Base-by-base conservation (phyloP, 2,113 vertebrate species). In the Pristiophorus japonicus region DNA sequence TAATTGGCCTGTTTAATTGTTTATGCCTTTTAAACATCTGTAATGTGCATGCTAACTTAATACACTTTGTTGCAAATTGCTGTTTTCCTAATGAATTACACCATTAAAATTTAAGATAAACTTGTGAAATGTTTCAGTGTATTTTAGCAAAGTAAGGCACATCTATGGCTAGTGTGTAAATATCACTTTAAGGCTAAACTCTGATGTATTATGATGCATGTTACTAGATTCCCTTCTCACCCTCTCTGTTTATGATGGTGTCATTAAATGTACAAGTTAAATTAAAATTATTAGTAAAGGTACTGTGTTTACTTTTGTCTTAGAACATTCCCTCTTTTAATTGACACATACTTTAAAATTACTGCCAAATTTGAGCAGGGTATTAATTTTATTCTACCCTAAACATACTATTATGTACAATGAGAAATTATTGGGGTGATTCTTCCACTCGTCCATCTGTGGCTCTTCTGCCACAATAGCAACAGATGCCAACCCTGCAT, bases 41-140 rank as follows among this genome's bases (percentile, higher is more conserved):
- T 38, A 66, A 51, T 94, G 12, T 47, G 65, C 93, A 94, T 94
- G 93, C 27, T 70, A 94, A 70, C 22, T 94, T 94, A 70, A 70
- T 38, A 7, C 24, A 24, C 87, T 66, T 94, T 27, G 45, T 47
- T 94, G 45, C 12, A 70, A 47, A 47, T 70, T 94, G 66, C 30
- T 94, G 66, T 94, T 94, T 94, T 94, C 65, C 1, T 34, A 70
- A 51, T 51, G 22, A 27, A 94, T 73, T 47, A 59, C 3, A 34
- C 27, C 66, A 70, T 27, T 94, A 27, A 66, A 94, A 94, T 94
- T 34, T 16, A 94, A 94, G 63, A 38, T 22, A 66, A 94, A 45
- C 11, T 10, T 38, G 27, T 94, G 66, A 70, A 92, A 30, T 94
- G 12, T 94, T 47, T 42, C 24, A 34, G 22, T 47, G 51, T 34